A percentile compares a stretch with the other conserved stretches of the same genome.
Evolutionary conservation across 2,888 invertebrate genomes (phyloP).

Genomic region (Tipula confusa): DNA sequence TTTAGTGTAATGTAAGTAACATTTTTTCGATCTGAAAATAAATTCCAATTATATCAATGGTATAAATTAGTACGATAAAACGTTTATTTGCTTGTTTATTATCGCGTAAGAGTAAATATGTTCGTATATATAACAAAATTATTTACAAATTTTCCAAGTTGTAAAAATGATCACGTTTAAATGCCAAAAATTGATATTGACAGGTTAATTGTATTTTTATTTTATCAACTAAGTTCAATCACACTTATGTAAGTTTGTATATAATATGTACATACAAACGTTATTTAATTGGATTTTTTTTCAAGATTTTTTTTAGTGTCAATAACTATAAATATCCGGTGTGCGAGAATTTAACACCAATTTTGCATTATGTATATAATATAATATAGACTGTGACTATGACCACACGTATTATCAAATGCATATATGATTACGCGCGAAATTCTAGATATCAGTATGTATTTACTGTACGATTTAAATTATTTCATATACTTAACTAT

Average conservation of each 20-base stretch:
- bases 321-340: constrained; percentile 21
- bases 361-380: neutral
- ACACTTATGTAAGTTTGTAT: neutral
- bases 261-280: neutral
- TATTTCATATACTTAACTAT: neutral
- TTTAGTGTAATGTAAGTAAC: too few species aligned
- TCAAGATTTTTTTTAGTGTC: neutral
- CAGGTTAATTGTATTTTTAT: neutral
- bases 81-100: neutral
- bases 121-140: neutral
- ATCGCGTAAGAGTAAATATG: neutral
- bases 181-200: neutral
- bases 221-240: constrained; percentile 12
- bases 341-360: constrained; percentile 20
- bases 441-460: neutral
- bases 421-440: constrained; percentile 1
- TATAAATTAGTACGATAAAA: neutral
- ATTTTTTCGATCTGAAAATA: too few species aligned
- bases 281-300: neutral
- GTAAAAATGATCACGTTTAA: neutral
- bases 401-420: neutral
- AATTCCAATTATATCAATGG: neutral
- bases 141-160: neutral
- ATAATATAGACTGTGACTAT: neutral
- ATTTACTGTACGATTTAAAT: neutral